These are phyloP conservation scores for Erythrolamprus reginae DNA, from an alignment of 2,113 vertebrate species.

Conservation along the genomic window DNA sequence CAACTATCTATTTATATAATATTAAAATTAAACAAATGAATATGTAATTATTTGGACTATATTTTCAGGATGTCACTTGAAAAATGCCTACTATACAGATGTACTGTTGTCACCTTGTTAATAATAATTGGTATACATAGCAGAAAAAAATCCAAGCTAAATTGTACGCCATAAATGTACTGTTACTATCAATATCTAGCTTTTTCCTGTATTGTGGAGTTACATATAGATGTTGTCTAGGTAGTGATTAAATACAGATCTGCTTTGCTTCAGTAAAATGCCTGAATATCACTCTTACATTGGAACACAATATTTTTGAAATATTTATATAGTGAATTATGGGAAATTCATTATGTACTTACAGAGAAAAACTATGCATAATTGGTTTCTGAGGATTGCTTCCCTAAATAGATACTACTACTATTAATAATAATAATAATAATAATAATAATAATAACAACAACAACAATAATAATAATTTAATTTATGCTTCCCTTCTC, in stretches of 20 bases:
- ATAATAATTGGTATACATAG: background rate
- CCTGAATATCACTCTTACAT: background rate
- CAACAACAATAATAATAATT: too few species aligned
- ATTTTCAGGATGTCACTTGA: background rate
- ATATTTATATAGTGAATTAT: background rate
- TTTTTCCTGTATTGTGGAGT: background rate
- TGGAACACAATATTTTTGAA: background rate
- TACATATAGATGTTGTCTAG: background rate
- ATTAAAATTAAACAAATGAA: background rate
- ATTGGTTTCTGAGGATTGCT: background rate
- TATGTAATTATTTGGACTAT: background rate
- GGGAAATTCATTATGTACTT: background rate
- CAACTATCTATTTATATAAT: background rate
- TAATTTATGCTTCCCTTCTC: too few species aligned
- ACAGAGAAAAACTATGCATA: background rate
- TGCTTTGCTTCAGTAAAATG: background rate
- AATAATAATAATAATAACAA: too few species aligned
- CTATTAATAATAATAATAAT: too few species aligned
- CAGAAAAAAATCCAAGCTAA: background rate
- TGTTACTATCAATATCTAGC: background rate
- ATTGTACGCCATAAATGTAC: background rate
- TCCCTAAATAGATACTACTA: background rate
- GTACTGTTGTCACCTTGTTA: background rate
- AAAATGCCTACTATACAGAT: background rate
- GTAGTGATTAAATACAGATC: background rate